Conservation (phyloP, 2,888 invertebrate genomes). For the Drosophila stalkeri region DNA sequence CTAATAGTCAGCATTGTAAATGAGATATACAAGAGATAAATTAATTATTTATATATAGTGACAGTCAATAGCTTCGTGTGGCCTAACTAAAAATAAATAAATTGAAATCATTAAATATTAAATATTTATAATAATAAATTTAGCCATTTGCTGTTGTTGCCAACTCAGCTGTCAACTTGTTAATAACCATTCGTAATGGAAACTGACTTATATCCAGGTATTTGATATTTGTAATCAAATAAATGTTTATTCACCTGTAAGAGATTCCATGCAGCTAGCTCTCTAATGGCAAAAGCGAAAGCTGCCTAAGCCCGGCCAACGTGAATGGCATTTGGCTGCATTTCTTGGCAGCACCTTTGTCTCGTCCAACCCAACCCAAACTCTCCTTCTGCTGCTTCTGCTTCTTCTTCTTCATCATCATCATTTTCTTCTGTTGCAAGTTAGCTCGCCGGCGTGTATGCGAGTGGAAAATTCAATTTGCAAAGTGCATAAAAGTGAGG, state of each 20-base stretch:
- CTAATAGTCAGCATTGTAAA: neutral
- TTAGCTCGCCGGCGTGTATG: constrained; percentile 9
- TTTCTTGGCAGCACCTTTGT: constrained; percentile 24
- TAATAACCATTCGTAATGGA: neutral
- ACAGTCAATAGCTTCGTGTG: neutral
- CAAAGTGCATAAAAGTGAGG: constrained; percentile 75
- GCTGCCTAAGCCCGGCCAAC: constrained; percentile 4
- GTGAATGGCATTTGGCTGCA: constrained; percentile 32
- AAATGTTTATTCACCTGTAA: constrained; percentile 5
- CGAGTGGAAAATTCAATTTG: constrained; percentile 79
- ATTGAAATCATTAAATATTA: neutral
- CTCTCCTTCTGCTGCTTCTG: no score
- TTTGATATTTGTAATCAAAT: neutral
- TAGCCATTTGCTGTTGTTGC: neutral
- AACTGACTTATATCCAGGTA: neutral
- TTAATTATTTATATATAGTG: neutral
- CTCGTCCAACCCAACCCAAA: constrained; percentile 2
- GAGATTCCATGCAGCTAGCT: neutral
- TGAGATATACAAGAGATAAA: no score
- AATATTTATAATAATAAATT: constrained; percentile 1
- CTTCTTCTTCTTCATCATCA: no score
- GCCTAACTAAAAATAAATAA: neutral
- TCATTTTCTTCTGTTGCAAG: constrained; percentile 25
- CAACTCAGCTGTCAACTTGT: neutral
- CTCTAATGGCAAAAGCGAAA: constrained; percentile 9